phyloP scores from a whole-genome alignment of 2,797 vertebrate genomes.

The Aldrovandia affinis region DNA sequence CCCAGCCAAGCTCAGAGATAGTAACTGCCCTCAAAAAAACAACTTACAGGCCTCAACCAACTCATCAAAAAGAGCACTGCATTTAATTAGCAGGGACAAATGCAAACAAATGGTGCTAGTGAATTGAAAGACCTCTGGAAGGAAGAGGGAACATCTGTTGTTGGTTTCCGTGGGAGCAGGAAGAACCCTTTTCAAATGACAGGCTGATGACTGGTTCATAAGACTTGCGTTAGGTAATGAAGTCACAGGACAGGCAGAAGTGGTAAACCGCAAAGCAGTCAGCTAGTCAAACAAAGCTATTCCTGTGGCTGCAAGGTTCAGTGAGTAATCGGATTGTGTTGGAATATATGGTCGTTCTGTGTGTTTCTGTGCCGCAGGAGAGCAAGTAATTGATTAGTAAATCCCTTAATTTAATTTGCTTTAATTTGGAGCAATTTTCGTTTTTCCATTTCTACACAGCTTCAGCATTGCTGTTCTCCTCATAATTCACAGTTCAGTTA shows the following conservation, averaged over 20 bases:
- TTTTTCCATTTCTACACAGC: background rate
- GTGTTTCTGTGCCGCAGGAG: background rate
- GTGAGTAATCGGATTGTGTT: background rate
- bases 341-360: background rate
- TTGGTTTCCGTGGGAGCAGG: background rate
- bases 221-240: background rate
- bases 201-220: conserved; percentile 16
- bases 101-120: background rate
- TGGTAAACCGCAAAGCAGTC: background rate
- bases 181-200: conserved; percentile 6
- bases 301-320: background rate
- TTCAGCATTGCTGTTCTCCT: background rate
- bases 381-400: background rate
- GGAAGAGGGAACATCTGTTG: background rate
- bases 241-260: background rate
- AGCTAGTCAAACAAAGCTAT: background rate
- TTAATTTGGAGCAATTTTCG: background rate
- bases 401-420: too few species aligned
- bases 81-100: background rate
- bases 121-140: background rate
- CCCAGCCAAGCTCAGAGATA: background rate
- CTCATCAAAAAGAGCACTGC: background rate
- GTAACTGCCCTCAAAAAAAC: background rate
- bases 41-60: background rate
- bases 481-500: background rate